Evolutionary conservation across 1,140 invertebrate species (phyloP).

Genomic region (Hydropsyche tenuis): DNA sequence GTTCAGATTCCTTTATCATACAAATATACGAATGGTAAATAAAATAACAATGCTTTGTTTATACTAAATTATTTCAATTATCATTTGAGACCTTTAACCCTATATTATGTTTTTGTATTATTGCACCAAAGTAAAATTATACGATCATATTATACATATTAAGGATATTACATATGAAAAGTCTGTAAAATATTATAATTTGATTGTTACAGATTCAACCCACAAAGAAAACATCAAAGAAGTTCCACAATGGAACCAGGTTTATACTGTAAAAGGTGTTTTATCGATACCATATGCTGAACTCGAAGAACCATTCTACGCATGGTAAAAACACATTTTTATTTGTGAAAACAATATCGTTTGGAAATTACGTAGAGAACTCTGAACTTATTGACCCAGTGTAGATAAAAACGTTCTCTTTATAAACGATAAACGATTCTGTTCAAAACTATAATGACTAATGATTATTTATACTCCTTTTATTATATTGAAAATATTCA

Average conservation of each 20-base stretch:
- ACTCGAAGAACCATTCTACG: constrained; percentile 86
- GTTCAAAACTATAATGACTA: neutral
- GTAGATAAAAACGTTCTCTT: neutral
- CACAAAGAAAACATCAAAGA: constrained; percentile 46
- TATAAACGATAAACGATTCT: neutral
- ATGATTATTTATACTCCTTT: neutral
- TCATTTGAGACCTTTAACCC: no score
- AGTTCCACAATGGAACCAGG: constrained; percentile 71
- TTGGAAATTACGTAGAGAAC: constrained; percentile 25
- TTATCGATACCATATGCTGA: constrained; percentile 92
- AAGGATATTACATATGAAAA: neutral
- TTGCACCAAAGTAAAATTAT: no score
- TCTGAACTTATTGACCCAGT: constrained; percentile 15
- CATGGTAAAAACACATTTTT: constrained; percentile 67
- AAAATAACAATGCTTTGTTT: no score
- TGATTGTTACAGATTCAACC: neutral
- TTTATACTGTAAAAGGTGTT: constrained; percentile 77
- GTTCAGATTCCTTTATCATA: no score
- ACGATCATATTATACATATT: no score
- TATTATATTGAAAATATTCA: neutral
- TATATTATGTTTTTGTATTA: neutral
- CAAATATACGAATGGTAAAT: no score
- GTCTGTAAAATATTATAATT: neutral
- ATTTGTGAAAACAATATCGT: constrained; percentile 32
- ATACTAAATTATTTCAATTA: no score